Evolutionary conservation across 1,140 invertebrate genomes (phyloP).

Genomic region (Bombus vancouverensis): DNA sequence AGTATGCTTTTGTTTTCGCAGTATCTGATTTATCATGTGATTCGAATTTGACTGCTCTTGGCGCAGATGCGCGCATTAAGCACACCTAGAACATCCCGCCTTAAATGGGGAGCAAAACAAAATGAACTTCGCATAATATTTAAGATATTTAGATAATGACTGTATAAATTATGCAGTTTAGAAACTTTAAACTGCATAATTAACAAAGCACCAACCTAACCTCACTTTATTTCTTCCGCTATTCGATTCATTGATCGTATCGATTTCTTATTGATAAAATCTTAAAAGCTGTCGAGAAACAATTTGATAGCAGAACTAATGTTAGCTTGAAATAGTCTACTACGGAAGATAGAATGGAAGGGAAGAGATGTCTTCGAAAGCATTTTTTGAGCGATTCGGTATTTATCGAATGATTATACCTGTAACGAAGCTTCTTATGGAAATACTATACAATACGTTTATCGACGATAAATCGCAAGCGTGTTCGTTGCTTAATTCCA

Average conservation of each 20-base stretch:
- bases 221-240: background rate
- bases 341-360: background rate
- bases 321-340: background rate
- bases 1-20: too few species aligned
- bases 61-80: too few species aligned
- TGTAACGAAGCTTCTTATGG: background rate
- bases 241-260: background rate
- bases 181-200: background rate
- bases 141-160: too few species aligned
- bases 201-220: background rate
- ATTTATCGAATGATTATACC: background rate
- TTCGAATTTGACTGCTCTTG: too few species aligned
- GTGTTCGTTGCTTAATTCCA: slow-evolving; percentile 22
- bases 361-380: background rate
- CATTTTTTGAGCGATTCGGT: background rate
- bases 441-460: background rate
- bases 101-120: too few species aligned
- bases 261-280: background rate
- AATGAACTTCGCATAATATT: too few species aligned
- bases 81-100: too few species aligned
- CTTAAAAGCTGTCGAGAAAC: background rate
- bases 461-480: slow-evolving; percentile 3
- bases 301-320: background rate
- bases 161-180: too few species aligned
- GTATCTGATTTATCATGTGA: too few species aligned